Evolutionary conservation across 2,888 invertebrate genomes (phyloP).

Genomic region (Dasypolia templi): DNA sequence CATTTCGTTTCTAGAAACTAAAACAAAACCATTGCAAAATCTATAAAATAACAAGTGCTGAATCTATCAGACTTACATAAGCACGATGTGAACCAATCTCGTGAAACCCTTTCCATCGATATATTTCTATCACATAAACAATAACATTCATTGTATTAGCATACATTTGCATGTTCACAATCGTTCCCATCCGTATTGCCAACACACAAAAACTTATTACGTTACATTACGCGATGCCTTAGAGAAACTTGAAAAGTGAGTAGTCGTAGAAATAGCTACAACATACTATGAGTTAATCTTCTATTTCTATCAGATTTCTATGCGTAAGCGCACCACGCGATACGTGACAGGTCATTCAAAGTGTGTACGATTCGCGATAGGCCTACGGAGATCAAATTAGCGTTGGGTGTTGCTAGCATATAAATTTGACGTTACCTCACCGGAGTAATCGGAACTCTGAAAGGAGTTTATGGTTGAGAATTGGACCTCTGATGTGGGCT

Average conservation of each 20-base stretch:
- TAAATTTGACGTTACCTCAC: slow-evolving; percentile 56
- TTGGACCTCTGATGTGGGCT: slow-evolving; percentile 39
- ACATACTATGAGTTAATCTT: slow-evolving; percentile 50
- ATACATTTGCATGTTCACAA: slow-evolving; percentile 56
- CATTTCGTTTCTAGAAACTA: not conserved
- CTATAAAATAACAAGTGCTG: not conserved
- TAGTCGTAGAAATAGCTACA: slow-evolving; percentile 44
- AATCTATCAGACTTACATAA: slow-evolving; percentile 25
- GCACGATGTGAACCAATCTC: slow-evolving; percentile 36
- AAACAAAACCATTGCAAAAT: not conserved
- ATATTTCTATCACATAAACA: slow-evolving; percentile 41
- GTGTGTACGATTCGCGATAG: slow-evolving; percentile 48
- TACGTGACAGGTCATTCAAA: slow-evolving; percentile 63
- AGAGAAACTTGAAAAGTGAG: slow-evolving; percentile 60
- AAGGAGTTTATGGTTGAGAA: slow-evolving; percentile 29
- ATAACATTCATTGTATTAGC: slow-evolving; percentile 46
- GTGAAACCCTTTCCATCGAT: slow-evolving; percentile 10
- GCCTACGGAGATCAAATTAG: slow-evolving; percentile 67
- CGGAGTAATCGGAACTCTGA: slow-evolving; percentile 46
- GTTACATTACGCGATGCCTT: slow-evolving; percentile 50
- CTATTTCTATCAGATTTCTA: slow-evolving; percentile 60
- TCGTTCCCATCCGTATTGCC: slow-evolving; percentile 54
- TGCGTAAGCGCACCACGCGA: slow-evolving; percentile 48
- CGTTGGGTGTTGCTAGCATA: slow-evolving; percentile 51
- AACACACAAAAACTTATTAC: slow-evolving; percentile 56